Conservation (phyloP, 2,113 vertebrate species). For the Macrotus californicus region DNA sequence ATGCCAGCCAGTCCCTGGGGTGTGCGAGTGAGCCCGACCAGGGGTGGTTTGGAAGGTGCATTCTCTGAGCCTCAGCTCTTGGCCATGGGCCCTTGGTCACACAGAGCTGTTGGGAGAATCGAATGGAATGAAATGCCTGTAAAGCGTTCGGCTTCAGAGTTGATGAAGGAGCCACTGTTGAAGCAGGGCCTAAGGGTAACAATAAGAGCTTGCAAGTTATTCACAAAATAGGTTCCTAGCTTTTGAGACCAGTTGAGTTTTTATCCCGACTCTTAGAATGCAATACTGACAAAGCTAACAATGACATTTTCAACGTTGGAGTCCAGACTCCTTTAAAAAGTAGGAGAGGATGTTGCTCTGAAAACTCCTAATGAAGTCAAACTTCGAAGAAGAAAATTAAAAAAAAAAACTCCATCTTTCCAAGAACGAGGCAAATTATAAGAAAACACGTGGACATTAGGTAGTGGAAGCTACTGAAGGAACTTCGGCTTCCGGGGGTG, state of each 20-base stretch:
- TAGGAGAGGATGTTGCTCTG: neutral
- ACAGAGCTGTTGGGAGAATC: neutral
- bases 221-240: too few species aligned
- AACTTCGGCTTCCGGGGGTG: accelerated
- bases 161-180: neutral
- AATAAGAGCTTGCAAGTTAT: neutral
- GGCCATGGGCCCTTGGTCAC: neutral
- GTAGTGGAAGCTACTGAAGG: accelerated
- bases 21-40: too few species aligned
- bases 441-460: neutral
- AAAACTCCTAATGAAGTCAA: neutral
- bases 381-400: neutral
- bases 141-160: neutral
- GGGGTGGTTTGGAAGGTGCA: neutral
- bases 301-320: neutral
- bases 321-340: neutral
- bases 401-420: neutral
- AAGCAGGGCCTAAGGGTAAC: neutral
- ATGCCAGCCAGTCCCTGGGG: neutral
- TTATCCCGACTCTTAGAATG: neutral
- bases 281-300: neutral
- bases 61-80: too few species aligned
- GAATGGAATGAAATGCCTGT: neutral
- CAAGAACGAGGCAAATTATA: neutral
- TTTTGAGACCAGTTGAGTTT: neutral